These are phyloP conservation scores for Lagodon rhomboides DNA, from an alignment of 2,797 vertebrate genomes.

Conservation along the genomic window DNA sequence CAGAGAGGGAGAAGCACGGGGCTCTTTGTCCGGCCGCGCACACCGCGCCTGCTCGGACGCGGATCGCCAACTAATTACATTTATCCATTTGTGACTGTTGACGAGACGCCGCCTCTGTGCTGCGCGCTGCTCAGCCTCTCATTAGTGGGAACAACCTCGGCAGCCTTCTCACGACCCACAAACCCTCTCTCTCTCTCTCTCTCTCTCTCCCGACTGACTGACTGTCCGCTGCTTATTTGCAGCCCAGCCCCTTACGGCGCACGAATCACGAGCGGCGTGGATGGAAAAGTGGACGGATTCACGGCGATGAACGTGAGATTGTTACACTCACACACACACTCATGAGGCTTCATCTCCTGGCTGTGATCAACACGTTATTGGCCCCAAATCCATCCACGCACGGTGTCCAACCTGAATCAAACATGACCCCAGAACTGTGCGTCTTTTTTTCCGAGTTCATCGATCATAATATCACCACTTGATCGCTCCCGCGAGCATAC, in stretches of 20 bases:
- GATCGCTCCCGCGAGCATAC: neutral
- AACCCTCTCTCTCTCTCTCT: too few relatives aligned
- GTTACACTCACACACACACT: neutral
- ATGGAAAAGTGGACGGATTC: neutral
- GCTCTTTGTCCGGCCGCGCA: conserved; percentile 68
- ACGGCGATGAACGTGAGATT: neutral
- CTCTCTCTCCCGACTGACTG: neutral
- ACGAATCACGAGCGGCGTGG: conserved; percentile 17
- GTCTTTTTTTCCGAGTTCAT: too few relatives aligned
- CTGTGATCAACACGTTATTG: too few relatives aligned
- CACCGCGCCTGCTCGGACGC: conserved; percentile 16
- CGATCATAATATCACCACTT: too few relatives aligned
- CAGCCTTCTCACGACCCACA: conserved; percentile 62
- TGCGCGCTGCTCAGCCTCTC: conserved; percentile 24
- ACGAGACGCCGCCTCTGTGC: neutral
- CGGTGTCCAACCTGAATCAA: too few relatives aligned
- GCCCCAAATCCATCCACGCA: too few relatives aligned
- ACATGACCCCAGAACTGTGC: too few relatives aligned
- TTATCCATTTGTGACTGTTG: conserved; percentile 45
- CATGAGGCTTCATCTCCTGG: too few relatives aligned
- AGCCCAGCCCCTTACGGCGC: conserved; percentile 37
- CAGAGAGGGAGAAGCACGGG: conserved; percentile 11
- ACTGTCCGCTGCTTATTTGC: conserved; percentile 28
- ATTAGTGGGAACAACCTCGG: conserved; percentile 34
- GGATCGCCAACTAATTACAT: conserved; percentile 57